Evolutionary conservation across 2,888 invertebrate species (phyloP), one percentile per base, ranked within the genome.

Genomic region (Nineta flava): DNA sequence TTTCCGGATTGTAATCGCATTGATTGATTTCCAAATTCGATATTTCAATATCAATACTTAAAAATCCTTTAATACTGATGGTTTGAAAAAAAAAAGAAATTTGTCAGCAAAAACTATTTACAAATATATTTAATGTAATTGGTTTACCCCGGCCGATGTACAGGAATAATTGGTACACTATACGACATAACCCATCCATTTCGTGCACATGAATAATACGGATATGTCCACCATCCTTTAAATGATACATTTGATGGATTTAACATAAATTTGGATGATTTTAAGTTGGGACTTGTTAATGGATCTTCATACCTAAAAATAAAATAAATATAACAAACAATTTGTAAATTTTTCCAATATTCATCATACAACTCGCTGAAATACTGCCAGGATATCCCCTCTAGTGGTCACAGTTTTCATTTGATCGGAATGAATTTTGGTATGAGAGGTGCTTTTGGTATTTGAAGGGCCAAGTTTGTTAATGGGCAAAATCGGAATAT

Each of bases 191-290:
- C 72, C 92, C 92, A 92, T 53, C 80, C 75, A 55, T 77, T 75
- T 26, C 77, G 74, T 52, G 76, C 76, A 67, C 92, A 92, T 56
- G 87, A 87, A 65, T 83, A 90, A 65, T 91, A 92, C 1, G 92
- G 91, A 59, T 77, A 81, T 15, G 90, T 91, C 91, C 91, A 92
- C 81, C 86, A 85, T 19, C 88, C 86, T 59, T 77, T 73, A 53
- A 75, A 75, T 52, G 77, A 75, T 51, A 74, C 70, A 49, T 76
- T 75, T n/a, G 74, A 72, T 13, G 77, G 76, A 47, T 77, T 75
- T 51, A 75, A 70, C 72, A 81, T 76, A 65, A 81, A 81, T 64
- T 81, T 81, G 16, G 79, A 76, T n/a, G 80, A 81, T 46, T 79
- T 71, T 41, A 80, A 67, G 16, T 72, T 69, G 51, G 77, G 75